Conservation (phyloP, 64 coral and sea anemone species). For the Montipora capricornis region DNA sequence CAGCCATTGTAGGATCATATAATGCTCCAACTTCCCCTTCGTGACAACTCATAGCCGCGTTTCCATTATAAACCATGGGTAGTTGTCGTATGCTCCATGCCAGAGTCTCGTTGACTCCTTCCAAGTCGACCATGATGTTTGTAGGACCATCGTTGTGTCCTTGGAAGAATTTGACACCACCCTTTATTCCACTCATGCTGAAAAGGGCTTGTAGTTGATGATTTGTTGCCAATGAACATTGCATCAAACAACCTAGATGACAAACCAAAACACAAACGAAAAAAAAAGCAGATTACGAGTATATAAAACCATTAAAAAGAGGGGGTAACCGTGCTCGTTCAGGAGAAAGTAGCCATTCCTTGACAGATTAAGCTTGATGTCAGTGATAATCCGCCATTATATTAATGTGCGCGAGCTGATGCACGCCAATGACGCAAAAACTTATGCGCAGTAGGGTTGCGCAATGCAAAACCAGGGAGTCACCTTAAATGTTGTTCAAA, state of each 20-base stretch:
- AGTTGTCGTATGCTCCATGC: constrained; percentile 56
- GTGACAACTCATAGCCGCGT: constrained; percentile 60
- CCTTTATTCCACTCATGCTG: constrained; percentile 83
- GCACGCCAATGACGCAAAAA: too few species aligned
- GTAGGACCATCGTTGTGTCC: background rate
- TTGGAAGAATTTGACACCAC: constrained; percentile 62
- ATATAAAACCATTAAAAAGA: too few species aligned
- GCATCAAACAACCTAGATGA: constrained; percentile 22
- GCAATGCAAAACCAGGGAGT: too few species aligned
- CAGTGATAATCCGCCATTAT: too few species aligned
- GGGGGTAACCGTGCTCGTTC: too few species aligned
- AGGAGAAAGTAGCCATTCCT: too few species aligned
- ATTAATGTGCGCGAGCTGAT: too few species aligned
- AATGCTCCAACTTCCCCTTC: constrained; percentile 41
- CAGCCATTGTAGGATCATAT: constrained; percentile 47
- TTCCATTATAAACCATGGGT: constrained; percentile 90
- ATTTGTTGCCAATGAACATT: constrained; percentile 4
- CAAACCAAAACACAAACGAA: background rate
- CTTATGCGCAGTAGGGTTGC: too few species aligned
- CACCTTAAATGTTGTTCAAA: too few species aligned
- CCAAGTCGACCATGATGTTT: constrained; percentile 60
- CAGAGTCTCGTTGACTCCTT: constrained; percentile 70
- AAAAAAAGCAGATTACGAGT: too few species aligned
- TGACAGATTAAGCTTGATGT: too few species aligned
- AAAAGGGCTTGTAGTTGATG: constrained; percentile 56